Percentiles rank a stretch among this genome's conserved stretches.
These are phyloP conservation scores for Ammodytes dubius DNA, from an alignment of 2,113 vertebrate species.

Conservation along the genomic window DNA sequence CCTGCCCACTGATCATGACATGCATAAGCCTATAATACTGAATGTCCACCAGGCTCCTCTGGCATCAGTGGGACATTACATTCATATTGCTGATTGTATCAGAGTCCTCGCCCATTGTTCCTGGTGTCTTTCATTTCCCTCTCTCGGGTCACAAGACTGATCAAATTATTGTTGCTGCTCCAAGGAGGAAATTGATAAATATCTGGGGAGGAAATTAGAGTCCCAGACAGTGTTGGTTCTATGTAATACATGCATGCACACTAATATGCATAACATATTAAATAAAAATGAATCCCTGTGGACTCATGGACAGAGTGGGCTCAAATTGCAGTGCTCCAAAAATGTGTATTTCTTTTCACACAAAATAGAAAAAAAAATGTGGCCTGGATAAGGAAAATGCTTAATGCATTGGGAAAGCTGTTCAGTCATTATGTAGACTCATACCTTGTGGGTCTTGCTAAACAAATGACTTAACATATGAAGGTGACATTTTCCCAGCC, in stretches of 20 bases:
- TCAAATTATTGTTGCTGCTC: constrained; percentile 62
- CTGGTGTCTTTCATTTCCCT: constrained; percentile 74
- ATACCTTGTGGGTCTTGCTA: background rate
- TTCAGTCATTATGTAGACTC: background rate
- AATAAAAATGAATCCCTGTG: background rate
- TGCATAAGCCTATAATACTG: constrained; percentile 16
- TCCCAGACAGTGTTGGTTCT: constrained; percentile 36
- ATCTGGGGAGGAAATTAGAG: constrained; percentile 70
- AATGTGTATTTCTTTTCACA: background rate
- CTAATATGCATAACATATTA: background rate
- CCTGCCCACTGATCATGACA: constrained; percentile 30
- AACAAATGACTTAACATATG: background rate
- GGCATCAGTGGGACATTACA: constrained; percentile 55
- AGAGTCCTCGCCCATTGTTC: constrained; percentile 49
- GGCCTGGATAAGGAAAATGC: background rate
- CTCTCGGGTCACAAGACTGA: constrained; percentile 47
- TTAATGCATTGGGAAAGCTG: background rate
- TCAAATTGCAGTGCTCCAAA: background rate
- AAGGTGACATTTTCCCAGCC: background rate
- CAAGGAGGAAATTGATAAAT: constrained; percentile 74
- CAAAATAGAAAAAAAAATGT: background rate
- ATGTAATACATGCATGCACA: constrained; percentile 29
- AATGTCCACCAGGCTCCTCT: constrained; percentile 32
- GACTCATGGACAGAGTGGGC: background rate
- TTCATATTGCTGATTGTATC: constrained; percentile 81